phyloP scores from a whole-genome alignment of 2,113 vertebrate genomes.

The Chloroceryle aenea region DNA sequence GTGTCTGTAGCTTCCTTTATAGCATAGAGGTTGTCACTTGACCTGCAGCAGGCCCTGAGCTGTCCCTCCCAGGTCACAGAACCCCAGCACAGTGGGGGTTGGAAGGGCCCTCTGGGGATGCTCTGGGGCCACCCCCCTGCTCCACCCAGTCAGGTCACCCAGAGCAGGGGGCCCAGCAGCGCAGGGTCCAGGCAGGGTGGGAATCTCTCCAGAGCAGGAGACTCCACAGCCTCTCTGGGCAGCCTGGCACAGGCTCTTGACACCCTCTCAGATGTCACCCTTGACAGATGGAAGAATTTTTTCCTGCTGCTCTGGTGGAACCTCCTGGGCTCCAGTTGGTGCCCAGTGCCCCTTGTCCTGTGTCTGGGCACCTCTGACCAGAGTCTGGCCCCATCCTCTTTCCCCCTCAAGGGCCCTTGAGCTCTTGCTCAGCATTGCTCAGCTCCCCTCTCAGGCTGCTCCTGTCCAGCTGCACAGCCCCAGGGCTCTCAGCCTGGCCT shows the following conservation, averaged over 20 bases:
- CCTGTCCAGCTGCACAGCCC: neutral
- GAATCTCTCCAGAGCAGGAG: no score
- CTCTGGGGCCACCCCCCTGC: neutral
- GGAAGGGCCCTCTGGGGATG: neutral
- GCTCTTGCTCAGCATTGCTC: neutral
- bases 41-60: neutral
- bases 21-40: fast-evolving
- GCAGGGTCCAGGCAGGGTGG: no score
- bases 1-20: fast-evolving
- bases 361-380: no score
- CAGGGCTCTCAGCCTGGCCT: neutral
- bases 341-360: neutral
- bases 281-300: no score
- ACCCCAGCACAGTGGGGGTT: neutral
- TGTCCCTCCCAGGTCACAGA: neutral
- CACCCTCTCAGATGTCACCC: no score
- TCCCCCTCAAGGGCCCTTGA: no score
- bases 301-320: neutral
- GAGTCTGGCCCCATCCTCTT: no score
- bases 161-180: neutral
- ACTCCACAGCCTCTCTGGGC: neutral
- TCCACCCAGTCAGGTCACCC: neutral
- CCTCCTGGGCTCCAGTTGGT: neutral
- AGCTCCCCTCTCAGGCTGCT: neutral
- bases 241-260: neutral